Evolutionary conservation across 2,888 invertebrate genomes (phyloP).

Genomic region (Chrysotoxum bicinctum): DNA sequence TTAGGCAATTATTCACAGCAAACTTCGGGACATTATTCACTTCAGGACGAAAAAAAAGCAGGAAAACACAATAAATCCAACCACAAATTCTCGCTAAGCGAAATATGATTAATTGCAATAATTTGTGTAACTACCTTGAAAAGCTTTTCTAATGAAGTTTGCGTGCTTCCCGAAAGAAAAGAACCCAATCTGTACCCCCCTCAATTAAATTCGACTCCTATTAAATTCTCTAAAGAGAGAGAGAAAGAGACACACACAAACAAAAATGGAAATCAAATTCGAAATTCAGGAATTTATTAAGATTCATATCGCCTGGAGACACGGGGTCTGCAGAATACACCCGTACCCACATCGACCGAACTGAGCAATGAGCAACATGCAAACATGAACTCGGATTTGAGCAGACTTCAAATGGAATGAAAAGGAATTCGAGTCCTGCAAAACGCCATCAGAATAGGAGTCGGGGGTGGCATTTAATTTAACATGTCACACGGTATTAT

Average conservation of each 20-base stretch:
- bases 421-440: not conserved
- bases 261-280: conserved; percentile 66
- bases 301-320: conserved; percentile 60
- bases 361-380: conserved; percentile 39
- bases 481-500: conserved; percentile 68
- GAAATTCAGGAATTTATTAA: conserved; percentile 68
- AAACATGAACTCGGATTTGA: conserved; percentile 29
- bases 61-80: not conserved
- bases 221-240: conserved; percentile 33
- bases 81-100: conserved; percentile 33
- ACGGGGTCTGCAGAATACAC: not conserved
- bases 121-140: conserved; percentile 70
- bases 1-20: conserved; percentile 48
- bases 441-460: not conserved
- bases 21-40: conserved; percentile 32
- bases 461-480: conserved; percentile 57
- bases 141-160: conserved; percentile 54
- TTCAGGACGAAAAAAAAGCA: not conserved
- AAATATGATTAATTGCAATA: conserved; percentile 72
- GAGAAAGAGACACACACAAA: not conserved
- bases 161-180: conserved; percentile 40
- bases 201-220: conserved; percentile 51
- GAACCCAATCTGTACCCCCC: not conserved
- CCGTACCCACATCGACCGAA: not conserved
- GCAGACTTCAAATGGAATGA: conserved; percentile 24